These are phyloP conservation scores for Chrysodeixis includens DNA, from an alignment of 2,888 invertebrate species.

Conservation along the genomic window DNA sequence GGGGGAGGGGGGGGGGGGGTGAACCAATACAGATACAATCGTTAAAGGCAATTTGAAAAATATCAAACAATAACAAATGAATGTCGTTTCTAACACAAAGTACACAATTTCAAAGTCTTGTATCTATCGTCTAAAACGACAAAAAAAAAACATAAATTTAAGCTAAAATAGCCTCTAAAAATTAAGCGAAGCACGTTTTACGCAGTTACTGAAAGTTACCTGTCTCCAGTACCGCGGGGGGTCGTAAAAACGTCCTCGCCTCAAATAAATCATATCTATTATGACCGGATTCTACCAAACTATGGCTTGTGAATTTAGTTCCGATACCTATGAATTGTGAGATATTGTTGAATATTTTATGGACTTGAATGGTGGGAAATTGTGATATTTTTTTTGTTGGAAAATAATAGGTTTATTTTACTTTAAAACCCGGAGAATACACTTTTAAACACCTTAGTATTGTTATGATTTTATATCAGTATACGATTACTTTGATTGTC, in stretches of 20 bases:
- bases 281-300: slow-evolving; percentile 51
- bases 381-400: background rate
- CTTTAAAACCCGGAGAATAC: no score
- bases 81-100: no score
- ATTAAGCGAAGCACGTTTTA: slow-evolving; percentile 10
- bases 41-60: no score
- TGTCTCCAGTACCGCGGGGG: slow-evolving; percentile 42
- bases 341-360: slow-evolving; percentile 36
- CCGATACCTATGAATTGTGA: slow-evolving; percentile 49
- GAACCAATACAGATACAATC: no score
- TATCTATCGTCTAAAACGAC: no score
- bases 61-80: no score
- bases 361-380: slow-evolving; percentile 6
- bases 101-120: no score
- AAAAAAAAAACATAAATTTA: background rate
- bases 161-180: background rate
- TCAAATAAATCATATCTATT: slow-evolving; percentile 57
- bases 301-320: slow-evolving; percentile 53
- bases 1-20: no score
- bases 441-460: no score
- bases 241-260: slow-evolving; percentile 51
- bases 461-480: no score
- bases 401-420: no score
- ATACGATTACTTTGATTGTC: no score
- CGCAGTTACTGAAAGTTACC: slow-evolving; percentile 46